Percentiles rank a stretch among this genome's conserved stretches.
Evolutionary conservation across 2,797 vertebrate genomes (phyloP).

Genomic region (Prionace glauca): DNA sequence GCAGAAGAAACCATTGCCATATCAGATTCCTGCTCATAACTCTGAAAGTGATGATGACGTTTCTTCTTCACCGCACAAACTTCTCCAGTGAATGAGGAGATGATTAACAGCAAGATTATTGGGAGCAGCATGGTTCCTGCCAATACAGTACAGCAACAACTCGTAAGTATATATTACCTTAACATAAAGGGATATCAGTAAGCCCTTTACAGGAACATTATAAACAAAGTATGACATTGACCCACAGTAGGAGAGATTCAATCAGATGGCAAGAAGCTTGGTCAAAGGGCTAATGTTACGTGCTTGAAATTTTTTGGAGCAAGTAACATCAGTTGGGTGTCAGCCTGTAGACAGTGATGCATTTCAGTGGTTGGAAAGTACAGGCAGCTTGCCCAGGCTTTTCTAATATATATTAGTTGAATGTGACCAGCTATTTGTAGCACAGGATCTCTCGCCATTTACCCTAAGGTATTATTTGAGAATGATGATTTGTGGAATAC

Average conservation of each 20-base stretch:
- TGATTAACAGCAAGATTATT: constrained; percentile 4
- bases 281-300: background rate
- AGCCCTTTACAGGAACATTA: background rate
- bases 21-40: background rate
- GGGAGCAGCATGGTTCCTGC: background rate
- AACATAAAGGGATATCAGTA: background rate
- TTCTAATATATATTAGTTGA: background rate
- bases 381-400: background rate
- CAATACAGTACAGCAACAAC: background rate
- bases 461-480: background rate
- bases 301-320: background rate
- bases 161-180: background rate
- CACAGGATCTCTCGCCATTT: background rate
- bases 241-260: too few species aligned
- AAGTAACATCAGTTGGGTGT: background rate
- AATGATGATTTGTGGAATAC: background rate
- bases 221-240: background rate
- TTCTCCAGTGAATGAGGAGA: background rate
- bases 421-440: background rate
- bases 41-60: background rate
- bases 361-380: background rate
- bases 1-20: background rate
- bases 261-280: background rate
- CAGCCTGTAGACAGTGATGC: background rate
- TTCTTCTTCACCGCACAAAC: background rate